phyloP scores from a whole-genome alignment of 2,113 vertebrate genomes.

The Oophaga pumilio region DNA sequence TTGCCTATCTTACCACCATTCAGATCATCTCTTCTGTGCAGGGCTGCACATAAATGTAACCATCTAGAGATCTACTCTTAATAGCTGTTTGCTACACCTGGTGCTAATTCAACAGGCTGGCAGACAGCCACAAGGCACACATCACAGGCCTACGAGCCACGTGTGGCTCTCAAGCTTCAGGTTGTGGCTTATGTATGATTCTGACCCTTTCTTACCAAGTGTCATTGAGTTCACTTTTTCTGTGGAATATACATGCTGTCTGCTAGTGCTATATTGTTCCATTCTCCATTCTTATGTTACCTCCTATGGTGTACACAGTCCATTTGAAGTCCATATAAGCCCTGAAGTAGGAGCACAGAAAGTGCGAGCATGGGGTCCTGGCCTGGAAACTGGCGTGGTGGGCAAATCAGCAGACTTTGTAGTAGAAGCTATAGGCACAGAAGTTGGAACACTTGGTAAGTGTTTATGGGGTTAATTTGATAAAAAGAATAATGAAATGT shows the following conservation, averaged over 20 bases:
- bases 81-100: too few species aligned
- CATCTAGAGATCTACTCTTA: too few species aligned
- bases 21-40: too few species aligned
- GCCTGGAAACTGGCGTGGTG: constrained; percentile 89
- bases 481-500: not conserved
- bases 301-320: constrained; percentile 67
- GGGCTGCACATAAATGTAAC: too few species aligned
- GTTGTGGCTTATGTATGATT: not conserved
- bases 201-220: not conserved
- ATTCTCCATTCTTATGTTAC: not conserved
- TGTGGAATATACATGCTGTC: not conserved
- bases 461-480: not conserved
- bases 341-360: constrained; percentile 87
- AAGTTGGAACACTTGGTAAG: constrained; percentile 93
- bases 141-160: too few species aligned
- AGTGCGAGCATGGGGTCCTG: constrained; percentile 92
- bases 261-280: not conserved
- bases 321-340: constrained; percentile 86
- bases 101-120: too few species aligned
- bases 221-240: not conserved
- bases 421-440: constrained; percentile 91
- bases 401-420: constrained; percentile 93
- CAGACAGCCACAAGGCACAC: too few species aligned
- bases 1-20: too few species aligned
- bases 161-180: too few species aligned